phyloP scores from a whole-genome alignment of 2,113 vertebrate species.

The Octodon degus region DNA sequence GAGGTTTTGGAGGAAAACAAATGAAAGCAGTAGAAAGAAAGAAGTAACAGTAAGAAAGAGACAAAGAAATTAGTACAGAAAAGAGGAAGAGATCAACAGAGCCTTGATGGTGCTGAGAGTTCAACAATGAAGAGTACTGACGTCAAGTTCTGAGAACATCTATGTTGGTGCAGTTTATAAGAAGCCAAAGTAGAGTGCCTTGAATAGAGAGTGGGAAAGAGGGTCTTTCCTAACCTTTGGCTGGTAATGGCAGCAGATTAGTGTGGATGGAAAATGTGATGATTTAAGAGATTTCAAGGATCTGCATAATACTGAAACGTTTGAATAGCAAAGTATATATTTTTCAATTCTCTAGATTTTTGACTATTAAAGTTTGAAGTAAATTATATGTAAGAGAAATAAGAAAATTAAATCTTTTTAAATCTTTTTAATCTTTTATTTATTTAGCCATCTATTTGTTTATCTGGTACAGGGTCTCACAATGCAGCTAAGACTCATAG shows the following conservation, averaged over 20 bases:
- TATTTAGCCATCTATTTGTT: no score
- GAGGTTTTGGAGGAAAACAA: background rate
- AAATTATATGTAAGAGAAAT: constrained; percentile 31
- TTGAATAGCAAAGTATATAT: background rate
- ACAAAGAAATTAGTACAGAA: background rate
- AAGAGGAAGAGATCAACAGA: background rate
- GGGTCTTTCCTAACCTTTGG: background rate
- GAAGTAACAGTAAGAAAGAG: background rate
- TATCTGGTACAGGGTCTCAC: no score
- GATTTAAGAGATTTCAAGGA: background rate
- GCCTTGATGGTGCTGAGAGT: background rate
- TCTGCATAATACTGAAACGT: background rate
- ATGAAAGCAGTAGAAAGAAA: background rate
- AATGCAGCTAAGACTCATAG: no score
- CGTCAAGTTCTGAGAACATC: background rate
- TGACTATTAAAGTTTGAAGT: background rate
- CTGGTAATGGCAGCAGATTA: background rate
- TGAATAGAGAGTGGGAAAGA: background rate
- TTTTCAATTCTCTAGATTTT: background rate
- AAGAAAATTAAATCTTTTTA: background rate
- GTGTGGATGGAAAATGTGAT: background rate
- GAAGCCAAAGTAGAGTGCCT: background rate
- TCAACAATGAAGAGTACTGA: background rate
- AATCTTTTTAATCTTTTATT: no score
- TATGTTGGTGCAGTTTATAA: background rate